Evolutionary conservation across 1,140 invertebrate species (phyloP).

Genomic region (Ceratosolen solmsi): DNA sequence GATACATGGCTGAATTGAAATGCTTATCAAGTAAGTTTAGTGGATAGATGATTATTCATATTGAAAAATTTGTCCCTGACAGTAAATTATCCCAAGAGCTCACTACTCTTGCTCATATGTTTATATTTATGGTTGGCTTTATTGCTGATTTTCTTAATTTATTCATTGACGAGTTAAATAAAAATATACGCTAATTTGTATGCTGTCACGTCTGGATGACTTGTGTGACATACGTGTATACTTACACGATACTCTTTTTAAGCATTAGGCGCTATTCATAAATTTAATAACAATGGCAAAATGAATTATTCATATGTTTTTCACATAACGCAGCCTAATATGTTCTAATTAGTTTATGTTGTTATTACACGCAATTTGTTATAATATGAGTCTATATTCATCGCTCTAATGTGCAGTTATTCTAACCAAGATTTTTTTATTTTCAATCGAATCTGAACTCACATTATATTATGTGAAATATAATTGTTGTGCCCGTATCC

Average conservation of each 20-base stretch:
- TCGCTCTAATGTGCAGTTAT: too few relatives aligned
- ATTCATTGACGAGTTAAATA: not conserved
- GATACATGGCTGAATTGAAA: not conserved
- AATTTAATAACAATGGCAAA: not conserved
- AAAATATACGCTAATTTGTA: not conserved
- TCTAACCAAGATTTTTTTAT: too few relatives aligned
- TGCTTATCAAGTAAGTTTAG: not conserved
- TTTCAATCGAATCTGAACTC: too few relatives aligned
- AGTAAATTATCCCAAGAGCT: not conserved
- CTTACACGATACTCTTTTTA: not conserved
- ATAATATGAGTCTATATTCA: too few relatives aligned
- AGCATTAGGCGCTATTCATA: not conserved
- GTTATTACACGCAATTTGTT: not conserved
- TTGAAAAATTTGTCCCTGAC: constrained; percentile 3
- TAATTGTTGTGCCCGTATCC: too few relatives aligned
- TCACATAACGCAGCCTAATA: not conserved
- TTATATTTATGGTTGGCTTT: not conserved
- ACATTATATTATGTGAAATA: too few relatives aligned
- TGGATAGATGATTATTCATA: not conserved
- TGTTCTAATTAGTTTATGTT: not conserved
- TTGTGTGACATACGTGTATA: not conserved
- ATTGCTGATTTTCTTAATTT: not conserved
- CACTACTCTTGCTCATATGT: not conserved
- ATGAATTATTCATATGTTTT: not conserved
- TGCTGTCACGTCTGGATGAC: not conserved